Base-by-base conservation (phyloP, 2,113 vertebrate species). In the Sterna hirundo region DNA sequence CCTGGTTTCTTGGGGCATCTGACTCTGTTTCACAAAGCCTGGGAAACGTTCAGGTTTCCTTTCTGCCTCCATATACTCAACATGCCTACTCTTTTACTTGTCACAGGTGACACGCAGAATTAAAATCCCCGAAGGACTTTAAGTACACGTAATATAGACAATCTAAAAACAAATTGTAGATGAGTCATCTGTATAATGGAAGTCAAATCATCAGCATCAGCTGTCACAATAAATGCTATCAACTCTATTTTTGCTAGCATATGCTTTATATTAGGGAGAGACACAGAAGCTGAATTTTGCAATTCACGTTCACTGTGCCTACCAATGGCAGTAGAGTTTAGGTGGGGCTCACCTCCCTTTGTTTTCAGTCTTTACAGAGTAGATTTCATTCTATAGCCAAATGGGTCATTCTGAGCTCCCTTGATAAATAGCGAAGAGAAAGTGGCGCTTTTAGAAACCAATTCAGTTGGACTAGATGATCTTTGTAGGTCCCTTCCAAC, bases 41-140 rank as follows among this genome's bases (percentile, higher is more conserved):
- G 54, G 49, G 77, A 91, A 93, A 96, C 7, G 12, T 77, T 60
- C 74, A 94, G 51, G 51, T 90, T 95, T 94, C 66, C 79, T 92
- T 57, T 88, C 55, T 90, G 36, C 55, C 78, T 89, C 90, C 70
- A 16, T 72, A 22, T 49, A 51, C 79, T 95, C 76, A 76, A 65
- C 71, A 40, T 57, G 57, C 52, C 69, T 29, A 5, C 42, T 36
- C 27, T 92, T 95, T 86, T 86, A 42, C 72, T 64, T 74, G 58
- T 51, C 65, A 68, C 15, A 47, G 23, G 55, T 49, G 51, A 85
- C 81, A 70, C 22, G 18, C 27, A 92, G 62, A 86, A 90, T 58
- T 86, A 52, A 88, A 87, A 92, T 74, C 54, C 66, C 46, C 58
- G 46, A 40, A 80, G 70, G 46, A 74, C 44, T 69, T 89, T 21